Base-by-base conservation (phyloP, 1,140 invertebrate genomes). In the Nymphalis io region DNA sequence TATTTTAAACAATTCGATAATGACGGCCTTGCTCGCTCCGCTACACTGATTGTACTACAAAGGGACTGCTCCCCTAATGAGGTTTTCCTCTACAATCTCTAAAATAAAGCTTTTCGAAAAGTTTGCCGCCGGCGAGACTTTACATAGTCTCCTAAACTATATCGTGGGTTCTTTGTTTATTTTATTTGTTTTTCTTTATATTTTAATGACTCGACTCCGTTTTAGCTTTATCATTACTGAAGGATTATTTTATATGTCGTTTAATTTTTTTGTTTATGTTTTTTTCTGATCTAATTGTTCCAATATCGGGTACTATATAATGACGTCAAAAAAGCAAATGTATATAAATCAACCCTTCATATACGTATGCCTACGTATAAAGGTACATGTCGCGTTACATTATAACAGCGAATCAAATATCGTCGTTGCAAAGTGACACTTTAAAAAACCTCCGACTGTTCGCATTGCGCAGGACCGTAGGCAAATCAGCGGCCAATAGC, bases 1-100 rank as follows among this genome's bases (percentile, higher is more conserved):
- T 89, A 89, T 85, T 90, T 89, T 90, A 88, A 88, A 90, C 88
- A 90, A 88, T 89, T 89, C 85, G 79, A 85, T 88, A 88, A 89
- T 84, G 85, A 85, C 51, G 76, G 68, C 38, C 79, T 76, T 66
- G 73, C 72, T 72, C 60, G 70, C 60, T 55, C 59, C 71, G 73
- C 73, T 73, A 65, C 77, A 68, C 80, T 82, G 84, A 83, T 84
- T 83, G 82, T 81, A 76, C 77, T 74, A 84, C 79, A 85, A 85
- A 83, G 85, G 79, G 77, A 73, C 66, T 67, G 72, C 72, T 72
- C 79, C 82, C 81, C 81, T 89, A 90, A 90, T 88, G 85, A 90
- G 85, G 73, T 68, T 76, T 72, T 70, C 70, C 71, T 79, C 67
- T 73, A 72, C 68, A 67, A 78, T 71, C 72, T 72, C 73, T 72